Conservation (phyloP, 2,888 invertebrate species). For the Saturnia pavonia region DNA sequence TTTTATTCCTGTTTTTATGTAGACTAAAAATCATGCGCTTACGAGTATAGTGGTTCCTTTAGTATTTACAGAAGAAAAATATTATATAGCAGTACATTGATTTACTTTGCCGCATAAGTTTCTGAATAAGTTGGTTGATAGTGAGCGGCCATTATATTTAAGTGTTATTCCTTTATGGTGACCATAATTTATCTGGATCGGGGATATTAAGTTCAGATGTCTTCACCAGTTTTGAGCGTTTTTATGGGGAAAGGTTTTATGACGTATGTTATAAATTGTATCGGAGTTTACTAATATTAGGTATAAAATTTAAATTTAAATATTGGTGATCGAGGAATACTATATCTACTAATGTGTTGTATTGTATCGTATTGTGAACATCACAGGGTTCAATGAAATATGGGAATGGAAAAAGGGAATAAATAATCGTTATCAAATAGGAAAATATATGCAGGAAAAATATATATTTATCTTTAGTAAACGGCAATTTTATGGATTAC, state of each 20-base stretch:
- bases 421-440: too few species aligned
- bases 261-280: slow-evolving; percentile 17
- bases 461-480: too few species aligned
- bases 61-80: background rate
- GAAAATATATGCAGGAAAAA: too few species aligned
- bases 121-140: slow-evolving; percentile 40
- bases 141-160: slow-evolving; percentile 52
- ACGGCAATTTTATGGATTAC: too few species aligned
- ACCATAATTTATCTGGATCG: slow-evolving; percentile 26
- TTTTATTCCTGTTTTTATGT: background rate
- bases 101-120: slow-evolving; percentile 51
- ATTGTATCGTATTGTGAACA: background rate
- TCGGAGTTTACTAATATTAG: slow-evolving; percentile 9
- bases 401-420: too few species aligned
- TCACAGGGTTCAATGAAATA: too few species aligned
- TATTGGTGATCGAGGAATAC: background rate
- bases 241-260: slow-evolving; percentile 10
- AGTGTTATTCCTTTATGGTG: slow-evolving; percentile 41
- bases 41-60: background rate
- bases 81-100: background rate
- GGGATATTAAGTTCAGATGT: background rate
- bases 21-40: background rate
- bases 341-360: background rate
- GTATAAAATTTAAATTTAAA: background rate
- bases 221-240: background rate